phyloP scores from a whole-genome alignment of 2,113 vertebrate genomes.

The Pao palembangensis region DNA sequence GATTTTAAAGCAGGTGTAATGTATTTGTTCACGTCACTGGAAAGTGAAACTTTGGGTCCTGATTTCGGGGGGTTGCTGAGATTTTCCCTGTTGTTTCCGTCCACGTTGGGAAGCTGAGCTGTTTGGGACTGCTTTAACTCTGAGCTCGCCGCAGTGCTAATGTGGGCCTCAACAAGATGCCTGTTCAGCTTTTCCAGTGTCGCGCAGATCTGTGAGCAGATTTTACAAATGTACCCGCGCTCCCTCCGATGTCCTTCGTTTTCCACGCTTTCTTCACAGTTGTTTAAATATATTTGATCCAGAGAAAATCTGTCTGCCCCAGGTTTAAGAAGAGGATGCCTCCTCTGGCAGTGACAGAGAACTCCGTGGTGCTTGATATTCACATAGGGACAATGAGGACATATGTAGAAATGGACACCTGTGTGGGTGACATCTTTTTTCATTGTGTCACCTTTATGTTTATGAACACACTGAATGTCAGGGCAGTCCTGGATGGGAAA shows the following conservation, averaged over 20 bases:
- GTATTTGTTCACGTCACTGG: conserved; percentile 41
- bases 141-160: conserved; percentile 64
- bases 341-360: conserved; percentile 86
- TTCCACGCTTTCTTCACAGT: conserved; percentile 64
- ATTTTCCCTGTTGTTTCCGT: conserved; percentile 63
- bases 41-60: conserved; percentile 68
- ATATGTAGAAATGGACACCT: conserved; percentile 75
- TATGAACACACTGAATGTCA: conserved; percentile 80
- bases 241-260: conserved; percentile 71
- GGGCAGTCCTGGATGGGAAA: conserved; percentile 79
- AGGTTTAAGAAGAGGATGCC: conserved; percentile 75
- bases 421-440: conserved; percentile 32
- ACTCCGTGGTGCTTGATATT: conserved; percentile 82
- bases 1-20: conserved; percentile 70
- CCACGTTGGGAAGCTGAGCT: conserved; percentile 53
- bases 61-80: conserved; percentile 58
- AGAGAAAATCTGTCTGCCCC: conserved; percentile 81
- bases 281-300: conserved; percentile 71
- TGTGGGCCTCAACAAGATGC: conserved; percentile 81
- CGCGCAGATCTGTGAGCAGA: conserved; percentile 79
- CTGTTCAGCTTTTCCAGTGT: conserved; percentile 80
- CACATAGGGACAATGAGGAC: conserved; percentile 84
- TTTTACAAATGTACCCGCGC: conserved; percentile 83
- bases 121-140: conserved; percentile 54
- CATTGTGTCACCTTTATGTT: conserved; percentile 67